These are phyloP conservation scores for Drosophila pachea DNA, from an alignment of 1,140 invertebrate species.

Conservation along the genomic window DNA sequence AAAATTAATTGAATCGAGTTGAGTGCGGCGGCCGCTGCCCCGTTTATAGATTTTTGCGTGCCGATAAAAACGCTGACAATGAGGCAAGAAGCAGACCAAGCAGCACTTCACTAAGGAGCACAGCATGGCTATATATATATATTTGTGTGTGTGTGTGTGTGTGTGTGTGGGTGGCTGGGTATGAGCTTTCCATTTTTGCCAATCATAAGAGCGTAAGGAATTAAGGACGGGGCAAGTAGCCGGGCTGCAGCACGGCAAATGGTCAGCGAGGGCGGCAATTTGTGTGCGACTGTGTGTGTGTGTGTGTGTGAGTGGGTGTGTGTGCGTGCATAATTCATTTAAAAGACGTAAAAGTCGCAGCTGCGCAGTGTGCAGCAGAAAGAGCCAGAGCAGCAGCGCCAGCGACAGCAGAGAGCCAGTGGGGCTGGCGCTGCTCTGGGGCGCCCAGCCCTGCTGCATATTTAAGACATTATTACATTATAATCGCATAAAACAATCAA, in stretches of 20 bases:
- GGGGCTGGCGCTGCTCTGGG: slow-evolving; percentile 3
- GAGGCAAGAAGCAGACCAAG: not conserved
- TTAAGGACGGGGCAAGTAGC: slow-evolving; percentile 22
- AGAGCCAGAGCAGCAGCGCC: not conserved
- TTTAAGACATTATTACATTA: slow-evolving; percentile 78
- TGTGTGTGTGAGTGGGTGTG: slow-evolving; percentile 11
- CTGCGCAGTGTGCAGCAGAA: slow-evolving; percentile 58
- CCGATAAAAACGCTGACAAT: slow-evolving; percentile 28
- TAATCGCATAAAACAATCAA: slow-evolving; percentile 79
- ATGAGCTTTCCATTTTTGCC: slow-evolving; percentile 53
- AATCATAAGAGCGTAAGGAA: slow-evolving; percentile 53
- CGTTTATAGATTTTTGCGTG: slow-evolving; percentile 61
- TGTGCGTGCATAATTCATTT: slow-evolving; percentile 50
- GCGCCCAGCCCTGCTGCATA: slow-evolving; percentile 46
- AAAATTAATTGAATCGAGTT: slow-evolving; percentile 79
- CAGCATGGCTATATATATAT: not conserved
- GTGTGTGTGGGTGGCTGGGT: slow-evolving; percentile 12
- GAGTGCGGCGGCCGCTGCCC: slow-evolving; percentile 62
- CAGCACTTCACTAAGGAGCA: not conserved
- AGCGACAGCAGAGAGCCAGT: slow-evolving; percentile 1
- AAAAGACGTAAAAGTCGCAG: slow-evolving; percentile 62
- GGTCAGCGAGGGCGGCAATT: slow-evolving; percentile 37
- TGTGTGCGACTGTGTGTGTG: not conserved
- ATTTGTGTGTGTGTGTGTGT: slow-evolving; percentile 11
- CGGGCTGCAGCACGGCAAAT: slow-evolving; percentile 41